Evolutionary conservation across 2,888 invertebrate genomes (phyloP).

Genomic region (Cerastoderma edule): DNA sequence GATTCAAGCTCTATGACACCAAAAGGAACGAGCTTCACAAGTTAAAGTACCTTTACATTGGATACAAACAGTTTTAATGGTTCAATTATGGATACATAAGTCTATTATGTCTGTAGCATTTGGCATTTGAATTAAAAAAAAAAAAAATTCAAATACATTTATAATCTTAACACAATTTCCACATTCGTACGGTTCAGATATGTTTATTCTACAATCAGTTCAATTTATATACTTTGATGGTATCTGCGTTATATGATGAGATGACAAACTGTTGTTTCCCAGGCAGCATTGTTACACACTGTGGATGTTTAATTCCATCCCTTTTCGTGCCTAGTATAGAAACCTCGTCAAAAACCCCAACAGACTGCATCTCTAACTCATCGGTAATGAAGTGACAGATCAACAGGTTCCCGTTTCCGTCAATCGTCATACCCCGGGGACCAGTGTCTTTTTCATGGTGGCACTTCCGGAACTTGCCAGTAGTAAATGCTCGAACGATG

Average conservation of each 20-base stretch:
- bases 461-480: background rate
- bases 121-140: too few species aligned
- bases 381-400: conserved; percentile 45
- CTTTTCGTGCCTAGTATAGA: conserved; percentile 22
- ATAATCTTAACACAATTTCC: too few species aligned
- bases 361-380: conserved; percentile 31
- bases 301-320: conserved; percentile 45
- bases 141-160: too few species aligned
- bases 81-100: too few species aligned
- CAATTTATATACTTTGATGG: background rate
- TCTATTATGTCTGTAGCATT: too few species aligned
- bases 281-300: background rate
- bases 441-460: conserved; percentile 24
- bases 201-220: too few species aligned
- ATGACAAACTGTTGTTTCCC: background rate
- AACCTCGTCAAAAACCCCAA: conserved; percentile 20
- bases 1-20: too few species aligned
- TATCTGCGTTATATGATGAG: conserved; percentile 1
- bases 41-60: too few species aligned
- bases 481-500: background rate
- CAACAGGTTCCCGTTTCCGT: conserved; percentile 32
- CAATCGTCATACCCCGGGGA: conserved; percentile 36
- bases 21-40: too few species aligned
- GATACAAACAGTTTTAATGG: too few species aligned
- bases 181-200: too few species aligned